Conservation (phyloP, 2,888 invertebrate species). For the Bruchidius siliquastri region DNA sequence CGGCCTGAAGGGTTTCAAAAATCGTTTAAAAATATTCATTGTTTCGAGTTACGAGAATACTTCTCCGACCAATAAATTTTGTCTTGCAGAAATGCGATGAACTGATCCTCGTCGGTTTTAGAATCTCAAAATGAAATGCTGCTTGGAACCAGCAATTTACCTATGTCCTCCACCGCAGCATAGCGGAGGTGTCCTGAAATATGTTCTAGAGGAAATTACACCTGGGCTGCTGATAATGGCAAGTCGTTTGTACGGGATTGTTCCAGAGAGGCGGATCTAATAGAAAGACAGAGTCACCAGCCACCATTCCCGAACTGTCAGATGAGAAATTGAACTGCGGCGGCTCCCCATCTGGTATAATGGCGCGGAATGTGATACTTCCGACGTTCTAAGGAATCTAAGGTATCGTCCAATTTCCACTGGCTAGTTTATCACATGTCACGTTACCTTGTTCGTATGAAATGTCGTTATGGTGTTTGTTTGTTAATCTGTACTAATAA, state of each 20-base stretch:
- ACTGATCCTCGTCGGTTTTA: too few relatives aligned
- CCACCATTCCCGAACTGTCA: neutral
- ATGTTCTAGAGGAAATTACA: neutral
- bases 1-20: too few relatives aligned
- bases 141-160: neutral
- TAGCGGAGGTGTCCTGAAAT: neutral
- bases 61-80: too few relatives aligned
- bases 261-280: neutral
- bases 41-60: too few relatives aligned
- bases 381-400: neutral
- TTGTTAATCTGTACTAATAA: too few relatives aligned
- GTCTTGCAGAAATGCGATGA: too few relatives aligned
- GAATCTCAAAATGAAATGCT: neutral
- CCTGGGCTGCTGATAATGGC: neutral
- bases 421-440: neutral
- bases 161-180: neutral
- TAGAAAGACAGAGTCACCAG: neutral
- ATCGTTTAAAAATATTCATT: too few relatives aligned
- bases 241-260: neutral
- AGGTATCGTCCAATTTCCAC: neutral
- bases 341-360: neutral
- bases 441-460: neutral
- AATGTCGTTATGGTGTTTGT: too few relatives aligned
- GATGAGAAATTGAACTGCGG: neutral
- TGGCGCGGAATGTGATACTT: neutral